Evolutionary conservation across 2,888 invertebrate genomes (phyloP).

Genomic region (Orgyia antiqua): DNA sequence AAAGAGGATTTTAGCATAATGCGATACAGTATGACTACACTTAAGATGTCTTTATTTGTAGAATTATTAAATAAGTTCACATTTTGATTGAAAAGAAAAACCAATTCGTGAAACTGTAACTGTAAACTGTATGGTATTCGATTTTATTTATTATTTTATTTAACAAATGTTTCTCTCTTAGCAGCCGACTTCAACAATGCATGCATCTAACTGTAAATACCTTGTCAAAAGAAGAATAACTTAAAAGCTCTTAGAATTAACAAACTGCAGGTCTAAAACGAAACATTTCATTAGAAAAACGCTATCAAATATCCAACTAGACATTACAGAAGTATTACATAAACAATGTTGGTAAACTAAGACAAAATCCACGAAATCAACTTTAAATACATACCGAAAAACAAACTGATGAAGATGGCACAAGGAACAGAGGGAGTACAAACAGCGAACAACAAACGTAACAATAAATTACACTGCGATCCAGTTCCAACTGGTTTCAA

Average conservation of each 20-base stretch:
- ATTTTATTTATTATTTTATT: too few relatives aligned
- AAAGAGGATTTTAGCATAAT: conserved; percentile 43
- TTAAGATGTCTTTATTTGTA: too few relatives aligned
- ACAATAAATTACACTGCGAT: conserved; percentile 65
- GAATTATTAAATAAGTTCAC: too few relatives aligned
- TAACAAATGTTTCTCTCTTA: too few relatives aligned
- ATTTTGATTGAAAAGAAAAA: too few relatives aligned
- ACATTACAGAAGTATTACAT: conserved; percentile 18
- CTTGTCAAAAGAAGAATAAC: too few relatives aligned
- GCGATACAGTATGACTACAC: conserved; percentile 20
- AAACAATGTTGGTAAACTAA: conserved; percentile 23
- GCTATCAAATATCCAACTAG: conserved; percentile 17
- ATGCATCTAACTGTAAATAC: too few relatives aligned
- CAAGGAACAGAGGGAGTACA: conserved; percentile 22
- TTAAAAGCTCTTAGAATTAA: too few relatives aligned
- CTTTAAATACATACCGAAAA: conserved; percentile 46
- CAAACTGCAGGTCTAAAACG: conserved; percentile 6
- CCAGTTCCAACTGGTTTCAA: conserved; percentile 42
- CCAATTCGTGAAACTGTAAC: too few relatives aligned
- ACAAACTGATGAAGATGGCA: conserved; percentile 36
- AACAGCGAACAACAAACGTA: conserved; percentile 50
- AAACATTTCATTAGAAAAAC: conserved; percentile 15
- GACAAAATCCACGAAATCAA: conserved; percentile 33
- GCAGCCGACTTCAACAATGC: too few relatives aligned
- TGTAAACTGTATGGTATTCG: too few relatives aligned